Conservation (phyloP, 2,797 vertebrate species). For the Poecile montanus region DNA sequence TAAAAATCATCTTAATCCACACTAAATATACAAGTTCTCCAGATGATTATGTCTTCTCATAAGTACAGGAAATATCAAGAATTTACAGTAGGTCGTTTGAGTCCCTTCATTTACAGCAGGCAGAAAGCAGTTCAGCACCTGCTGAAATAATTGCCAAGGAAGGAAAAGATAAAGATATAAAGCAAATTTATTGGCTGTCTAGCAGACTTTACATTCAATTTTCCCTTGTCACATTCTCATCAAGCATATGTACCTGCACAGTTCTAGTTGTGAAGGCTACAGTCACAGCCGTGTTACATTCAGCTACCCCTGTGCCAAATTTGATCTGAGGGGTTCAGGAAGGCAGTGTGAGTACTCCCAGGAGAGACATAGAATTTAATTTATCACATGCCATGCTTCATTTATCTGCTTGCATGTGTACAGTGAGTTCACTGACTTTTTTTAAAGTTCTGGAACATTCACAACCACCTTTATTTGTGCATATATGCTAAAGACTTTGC, state of each 20-base stretch:
- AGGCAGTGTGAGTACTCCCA: not conserved
- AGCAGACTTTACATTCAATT: slow-evolving; percentile 49
- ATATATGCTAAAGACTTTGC: not conserved
- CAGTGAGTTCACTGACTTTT: not conserved
- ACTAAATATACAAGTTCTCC: not conserved
- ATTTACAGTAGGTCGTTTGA: slow-evolving; percentile 42
- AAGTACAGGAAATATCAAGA: slow-evolving; percentile 40
- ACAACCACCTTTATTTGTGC: not conserved
- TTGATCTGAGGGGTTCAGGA: not conserved
- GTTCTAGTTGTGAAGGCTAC: not conserved
- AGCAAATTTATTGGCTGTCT: slow-evolving; percentile 50
- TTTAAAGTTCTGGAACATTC: not conserved
- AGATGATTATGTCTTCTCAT: not conserved
- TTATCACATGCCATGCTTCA: not conserved
- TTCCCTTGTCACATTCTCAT: slow-evolving; percentile 41
- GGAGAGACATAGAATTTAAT: not conserved
- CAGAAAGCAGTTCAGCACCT: slow-evolving; percentile 29
- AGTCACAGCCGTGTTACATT: not conserved
- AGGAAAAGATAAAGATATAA: slow-evolving; percentile 52
- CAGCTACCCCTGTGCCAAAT: not conserved
- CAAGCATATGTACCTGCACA: not conserved
- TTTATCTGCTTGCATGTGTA: not conserved
- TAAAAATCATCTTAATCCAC: not conserved
- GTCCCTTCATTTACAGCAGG: not conserved
- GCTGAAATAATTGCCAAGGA: slow-evolving; percentile 44